These are phyloP conservation scores for Glossosoma conforme DNA, from an alignment of 1,140 invertebrate genomes.

Conservation along the genomic window DNA sequence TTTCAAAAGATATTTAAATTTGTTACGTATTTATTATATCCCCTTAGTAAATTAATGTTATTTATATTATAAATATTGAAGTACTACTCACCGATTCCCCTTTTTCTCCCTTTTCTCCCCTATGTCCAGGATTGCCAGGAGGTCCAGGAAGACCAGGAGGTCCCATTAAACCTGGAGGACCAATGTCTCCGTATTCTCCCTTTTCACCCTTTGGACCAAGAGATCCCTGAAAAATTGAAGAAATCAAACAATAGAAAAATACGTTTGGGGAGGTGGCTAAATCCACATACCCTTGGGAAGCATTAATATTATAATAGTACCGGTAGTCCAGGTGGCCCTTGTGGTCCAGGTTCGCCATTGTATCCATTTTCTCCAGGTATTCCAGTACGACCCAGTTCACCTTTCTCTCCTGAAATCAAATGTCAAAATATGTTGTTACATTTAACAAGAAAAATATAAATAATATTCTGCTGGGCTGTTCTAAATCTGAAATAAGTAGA, in stretches of 20 bases:
- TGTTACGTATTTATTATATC: too few relatives aligned
- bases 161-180: constrained; percentile 80
- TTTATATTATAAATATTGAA: neutral
- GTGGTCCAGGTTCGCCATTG: constrained; percentile 79
- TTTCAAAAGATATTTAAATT: too few relatives aligned
- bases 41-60: too few relatives aligned
- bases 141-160: constrained; percentile 63
- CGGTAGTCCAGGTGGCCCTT: constrained; percentile 79
- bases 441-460: too few relatives aligned
- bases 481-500: too few relatives aligned
- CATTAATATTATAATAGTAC: too few relatives aligned
- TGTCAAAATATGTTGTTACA: too few relatives aligned
- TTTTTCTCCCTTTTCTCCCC: constrained; percentile 87
- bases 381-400: constrained; percentile 61
- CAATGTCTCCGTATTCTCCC: constrained; percentile 87
- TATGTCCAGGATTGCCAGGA: constrained; percentile 81
- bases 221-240: constrained; percentile 64
- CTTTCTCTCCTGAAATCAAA: constrained; percentile 38
- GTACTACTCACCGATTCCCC: constrained; percentile 78
- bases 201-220: constrained; percentile 83
- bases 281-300: neutral
- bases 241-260: neutral
- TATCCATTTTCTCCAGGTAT: constrained; percentile 73
- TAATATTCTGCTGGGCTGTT: too few relatives aligned
- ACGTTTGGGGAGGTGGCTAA: constrained; percentile 26